Evolutionary conservation across 2,888 invertebrate genomes (phyloP).

Genomic region (Ptilodon capucinus): DNA sequence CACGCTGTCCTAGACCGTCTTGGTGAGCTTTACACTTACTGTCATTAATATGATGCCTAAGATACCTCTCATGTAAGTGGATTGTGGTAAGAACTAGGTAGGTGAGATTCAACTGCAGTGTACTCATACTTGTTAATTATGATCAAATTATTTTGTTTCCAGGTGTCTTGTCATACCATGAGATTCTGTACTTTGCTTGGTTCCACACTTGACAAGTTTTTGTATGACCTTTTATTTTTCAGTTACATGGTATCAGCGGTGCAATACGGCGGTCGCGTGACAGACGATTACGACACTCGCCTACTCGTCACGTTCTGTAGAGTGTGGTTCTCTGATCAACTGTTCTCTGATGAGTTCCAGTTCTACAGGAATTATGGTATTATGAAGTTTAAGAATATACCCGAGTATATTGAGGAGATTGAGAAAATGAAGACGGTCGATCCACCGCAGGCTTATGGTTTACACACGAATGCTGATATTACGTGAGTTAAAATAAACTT

Average conservation of each 20-base stretch:
- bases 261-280: slow-evolving; percentile 95
- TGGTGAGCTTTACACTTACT: too few relatives aligned
- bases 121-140: too few relatives aligned
- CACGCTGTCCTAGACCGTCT: too few relatives aligned
- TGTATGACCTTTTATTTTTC: slow-evolving; percentile 3
- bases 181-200: too few relatives aligned
- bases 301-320: slow-evolving; percentile 89
- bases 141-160: too few relatives aligned
- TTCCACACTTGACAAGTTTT: too few relatives aligned
- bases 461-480: slow-evolving; percentile 95
- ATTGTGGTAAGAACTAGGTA: too few relatives aligned
- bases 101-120: too few relatives aligned
- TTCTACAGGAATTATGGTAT: slow-evolving; percentile 92
- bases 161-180: too few relatives aligned
- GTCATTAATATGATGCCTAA: too few relatives aligned
- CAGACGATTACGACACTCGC: slow-evolving; percentile 94
- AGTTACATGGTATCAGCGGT: slow-evolving; percentile 96
- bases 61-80: too few relatives aligned
- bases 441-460: slow-evolving; percentile 93
- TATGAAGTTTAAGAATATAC: slow-evolving; percentile 85
- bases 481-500: slow-evolving; percentile 79
- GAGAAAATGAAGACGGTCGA: slow-evolving; percentile 89
- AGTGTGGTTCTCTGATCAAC: slow-evolving; percentile 89
- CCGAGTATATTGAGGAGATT: slow-evolving; percentile 88
- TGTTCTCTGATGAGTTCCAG: slow-evolving; percentile 88